These are phyloP conservation scores for Hirtodrosophila duncani DNA, from an alignment of 2,888 invertebrate species.

Conservation along the genomic window DNA sequence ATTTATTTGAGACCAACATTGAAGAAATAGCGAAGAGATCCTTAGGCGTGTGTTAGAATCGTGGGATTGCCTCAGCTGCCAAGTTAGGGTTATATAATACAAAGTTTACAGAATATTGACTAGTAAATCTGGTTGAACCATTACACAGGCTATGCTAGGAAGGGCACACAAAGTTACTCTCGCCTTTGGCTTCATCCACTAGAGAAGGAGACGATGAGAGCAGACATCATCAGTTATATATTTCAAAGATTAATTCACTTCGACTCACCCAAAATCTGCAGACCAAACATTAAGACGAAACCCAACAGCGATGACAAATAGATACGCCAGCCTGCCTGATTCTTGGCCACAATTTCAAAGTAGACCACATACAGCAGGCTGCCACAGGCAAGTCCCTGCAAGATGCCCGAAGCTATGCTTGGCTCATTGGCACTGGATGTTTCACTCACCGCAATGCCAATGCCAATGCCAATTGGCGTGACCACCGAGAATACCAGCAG, in stretches of 20 bases:
- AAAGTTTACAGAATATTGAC: too few species aligned
- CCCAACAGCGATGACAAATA: constrained; percentile 84
- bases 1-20: too few species aligned
- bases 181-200: constrained; percentile 55
- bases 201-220: neutral
- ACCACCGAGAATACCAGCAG: constrained; percentile 88
- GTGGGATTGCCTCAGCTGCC: too few species aligned
- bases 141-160: neutral
- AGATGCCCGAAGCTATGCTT: constrained; percentile 82
- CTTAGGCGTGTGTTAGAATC: too few species aligned
- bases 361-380: constrained; percentile 96
- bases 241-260: rapidly evolving
- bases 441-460: constrained; percentile 85
- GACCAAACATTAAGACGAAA: constrained; percentile 85
- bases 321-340: constrained; percentile 81
- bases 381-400: constrained; percentile 89
- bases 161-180: constrained; percentile 39
- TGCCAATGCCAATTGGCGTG: constrained; percentile 84
- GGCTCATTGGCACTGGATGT: constrained; percentile 82
- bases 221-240: neutral
- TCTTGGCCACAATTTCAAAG: constrained; percentile 90
- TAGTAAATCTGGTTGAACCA: too few species aligned
- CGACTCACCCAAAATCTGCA: constrained; percentile 79
- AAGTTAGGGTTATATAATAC: too few species aligned
- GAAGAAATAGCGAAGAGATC: too few species aligned